Evolutionary conservation across 2,113 vertebrate genomes (phyloP).

Genomic region (Phrynosoma platyrhinos): DNA sequence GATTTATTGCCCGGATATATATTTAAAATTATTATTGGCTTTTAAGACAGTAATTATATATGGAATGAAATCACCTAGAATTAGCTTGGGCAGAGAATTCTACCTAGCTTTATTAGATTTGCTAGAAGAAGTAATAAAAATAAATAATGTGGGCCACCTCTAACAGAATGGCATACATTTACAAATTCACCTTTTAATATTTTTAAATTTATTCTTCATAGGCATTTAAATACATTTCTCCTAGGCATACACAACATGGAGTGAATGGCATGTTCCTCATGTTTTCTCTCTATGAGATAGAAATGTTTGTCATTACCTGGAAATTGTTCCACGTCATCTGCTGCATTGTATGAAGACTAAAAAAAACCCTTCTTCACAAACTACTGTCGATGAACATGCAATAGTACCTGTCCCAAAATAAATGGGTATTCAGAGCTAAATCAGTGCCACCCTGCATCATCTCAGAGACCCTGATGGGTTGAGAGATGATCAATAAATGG

Average conservation of each 20-base stretch:
- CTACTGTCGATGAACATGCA: too few relatives aligned
- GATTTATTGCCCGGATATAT: not conserved
- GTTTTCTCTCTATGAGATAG: not conserved
- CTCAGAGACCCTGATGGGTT: too few relatives aligned
- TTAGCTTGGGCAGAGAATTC: not conserved
- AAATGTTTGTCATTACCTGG: too few relatives aligned
- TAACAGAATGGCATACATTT: not conserved
- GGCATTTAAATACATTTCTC: too few relatives aligned
- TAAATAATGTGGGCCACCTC: not conserved
- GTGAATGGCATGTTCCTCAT: not conserved
- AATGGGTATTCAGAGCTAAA: too few relatives aligned
- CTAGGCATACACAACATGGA: too few relatives aligned
- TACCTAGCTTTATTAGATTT: not conserved
- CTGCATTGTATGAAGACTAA: too few relatives aligned
- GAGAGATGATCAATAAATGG: too few relatives aligned
- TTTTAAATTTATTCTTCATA: not conserved
- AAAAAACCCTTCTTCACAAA: too few relatives aligned
- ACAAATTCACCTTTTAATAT: not conserved
- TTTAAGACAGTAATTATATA: not conserved
- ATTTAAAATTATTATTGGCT: not conserved
- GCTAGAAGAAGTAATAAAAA: conserved; percentile 15
- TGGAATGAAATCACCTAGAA: not conserved
- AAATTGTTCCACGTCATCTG: too few relatives aligned
- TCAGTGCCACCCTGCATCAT: too few relatives aligned
- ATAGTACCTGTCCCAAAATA: too few relatives aligned